phyloP scores from a whole-genome alignment of 2,888 invertebrate genomes.

The Rotaria macrura region DNA sequence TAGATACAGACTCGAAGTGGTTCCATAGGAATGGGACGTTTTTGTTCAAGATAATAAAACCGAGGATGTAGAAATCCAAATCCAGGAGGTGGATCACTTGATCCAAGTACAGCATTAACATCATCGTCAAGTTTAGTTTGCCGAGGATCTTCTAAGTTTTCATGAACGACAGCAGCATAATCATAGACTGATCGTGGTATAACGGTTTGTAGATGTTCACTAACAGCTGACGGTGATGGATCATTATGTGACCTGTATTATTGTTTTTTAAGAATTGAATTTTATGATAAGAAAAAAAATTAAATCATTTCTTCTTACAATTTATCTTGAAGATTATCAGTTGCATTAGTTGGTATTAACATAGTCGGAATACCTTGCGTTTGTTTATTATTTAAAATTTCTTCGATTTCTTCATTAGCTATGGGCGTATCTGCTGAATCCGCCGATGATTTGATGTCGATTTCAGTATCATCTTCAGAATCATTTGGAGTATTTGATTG shows the following conservation, averaged over 20 bases:
- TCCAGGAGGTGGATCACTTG: slow-evolving; percentile 32
- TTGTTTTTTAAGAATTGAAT: not conserved
- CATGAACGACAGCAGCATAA: not conserved
- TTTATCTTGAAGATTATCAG: not conserved
- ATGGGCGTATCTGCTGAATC: not conserved
- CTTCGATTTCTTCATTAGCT: not conserved
- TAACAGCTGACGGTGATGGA: not conserved
- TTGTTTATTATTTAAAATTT: not conserved
- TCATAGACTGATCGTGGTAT: not conserved
- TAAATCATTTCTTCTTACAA: not conserved
- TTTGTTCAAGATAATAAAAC: slow-evolving; percentile 42
- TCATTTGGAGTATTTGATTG: not conserved
- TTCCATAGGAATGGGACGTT: slow-evolving; percentile 41
- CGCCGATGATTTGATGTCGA: not conserved
- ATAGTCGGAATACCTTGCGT: not conserved
- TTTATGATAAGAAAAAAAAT: not conserved
- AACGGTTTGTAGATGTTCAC: not conserved
- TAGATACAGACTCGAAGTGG: slow-evolving; percentile 40
- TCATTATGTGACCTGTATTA: not conserved
- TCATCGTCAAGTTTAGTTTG: not conserved
- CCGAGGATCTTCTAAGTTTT: not conserved
- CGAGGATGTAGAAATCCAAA: slow-evolving; percentile 30
- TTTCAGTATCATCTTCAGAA: not conserved
- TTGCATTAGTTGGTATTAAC: not conserved
- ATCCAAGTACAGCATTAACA: slow-evolving; percentile 19